Base-by-base conservation (phyloP, 2,113 vertebrate species). In the Platichthys flesus region DNA sequence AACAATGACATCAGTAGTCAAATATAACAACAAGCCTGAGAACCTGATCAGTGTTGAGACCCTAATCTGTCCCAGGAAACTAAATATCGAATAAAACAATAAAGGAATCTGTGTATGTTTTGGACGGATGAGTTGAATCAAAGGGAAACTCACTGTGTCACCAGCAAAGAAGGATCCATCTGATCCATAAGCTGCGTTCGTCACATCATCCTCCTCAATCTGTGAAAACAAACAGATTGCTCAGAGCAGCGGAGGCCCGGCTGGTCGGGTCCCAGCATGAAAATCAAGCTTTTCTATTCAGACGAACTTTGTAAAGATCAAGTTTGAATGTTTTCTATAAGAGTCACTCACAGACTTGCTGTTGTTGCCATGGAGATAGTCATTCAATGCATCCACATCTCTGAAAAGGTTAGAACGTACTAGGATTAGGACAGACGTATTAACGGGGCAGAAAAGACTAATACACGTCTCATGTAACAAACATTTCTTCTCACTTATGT, bases 381-480 rank as follows among this genome's bases (percentile, higher is more conserved):
- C 97, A 92, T 98, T 99, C 92, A 99, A 81, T 15, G 97, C 97
- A 89, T 99, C 97, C 77, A 97, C 96, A 93, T 99, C 97, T 93
- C 98, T 99, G 93, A 77, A 62, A 85, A 80, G n/a, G 8, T 28
- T 42, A 67, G 3, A 73, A 6, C 71, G 3, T 24, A 24, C 24
- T 24, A 24, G 24, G 24, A 24, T 24, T 24, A 73, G 3, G 83
- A 28, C 1, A 80, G 20, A 28, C 20, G 8, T 63, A 73, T 26
- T 35, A 51, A 18, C 18, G 6, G 7, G 18, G 47, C 18, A 51
- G 47, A 51, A 42, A 42, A 15, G 13, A 2, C 4, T 59, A 23
- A 31, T 35, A 15, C 47, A 15, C 24, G 5, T 10, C 15, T 28
- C 18, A 21, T 5, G 5, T 16, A 49, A 49, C 45, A 49, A 18